Evolutionary conservation across 2,113 vertebrate genomes (phyloP), one percentile per base, ranked within the genome.

Genomic region (Coturnix japonica): DNA sequence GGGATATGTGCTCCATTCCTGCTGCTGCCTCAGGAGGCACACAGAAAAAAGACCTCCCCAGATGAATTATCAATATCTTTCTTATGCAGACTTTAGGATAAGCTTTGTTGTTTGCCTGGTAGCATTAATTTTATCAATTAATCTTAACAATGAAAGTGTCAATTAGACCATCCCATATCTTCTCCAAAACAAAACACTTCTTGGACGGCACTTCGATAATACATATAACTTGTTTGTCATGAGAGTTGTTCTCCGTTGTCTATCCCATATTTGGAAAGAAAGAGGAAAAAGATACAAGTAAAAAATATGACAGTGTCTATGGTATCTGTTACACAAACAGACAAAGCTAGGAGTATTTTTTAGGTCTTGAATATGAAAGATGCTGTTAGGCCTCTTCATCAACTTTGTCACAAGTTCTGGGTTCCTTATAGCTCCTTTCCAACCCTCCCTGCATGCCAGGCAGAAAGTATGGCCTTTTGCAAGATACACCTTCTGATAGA

Each of bases 31-130:
- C 74, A 57, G 28, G 26, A 71, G 13, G 11, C 44, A 2, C 43
- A 44, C 54, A 72, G n/a, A 39, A 80, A 87, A 51, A 49, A n/a
- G 13, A 57, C 10, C 18, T 43, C 35, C n/a, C 31, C 0, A 0
- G 35, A 75, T 84, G 21, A 73, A 82, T 54, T 85, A 72, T 41
- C 23, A 71, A 30, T 51, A 35, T 26, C 3, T 47, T 85, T 0
- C 0, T 44, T 22, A 9, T 28, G 47, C 4, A 80, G 54, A 35
- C 6, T 57, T 81, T 19, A 79, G 28, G n/a, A 61, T 26, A 37
- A 61, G 6, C 7, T 71, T 61, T 84, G 11, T 30, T 15, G 6
- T 54, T 90, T 86, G 19, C 23, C 81, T 59, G 19, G 33, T 31
- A 20, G 69, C 28, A 31, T 15, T 57, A 11, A 2, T 28, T 35